These are phyloP conservation scores for Actinia tenebrosa DNA, from an alignment of 64 coral and sea anemone genomes.

Conservation along the genomic window DNA sequence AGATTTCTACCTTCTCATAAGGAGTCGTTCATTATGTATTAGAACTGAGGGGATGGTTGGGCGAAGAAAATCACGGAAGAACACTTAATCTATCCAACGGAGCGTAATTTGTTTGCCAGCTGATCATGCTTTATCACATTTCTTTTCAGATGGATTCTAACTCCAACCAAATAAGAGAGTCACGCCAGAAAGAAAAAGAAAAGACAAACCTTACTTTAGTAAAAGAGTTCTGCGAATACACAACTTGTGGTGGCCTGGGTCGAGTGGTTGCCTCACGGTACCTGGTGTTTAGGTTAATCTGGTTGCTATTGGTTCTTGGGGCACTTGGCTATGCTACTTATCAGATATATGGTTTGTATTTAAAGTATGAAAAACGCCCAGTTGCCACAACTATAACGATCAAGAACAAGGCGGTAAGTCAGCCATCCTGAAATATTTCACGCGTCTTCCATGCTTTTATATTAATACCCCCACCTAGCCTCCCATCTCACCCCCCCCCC, in stretches of 20 bases:
- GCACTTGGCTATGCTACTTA: neutral
- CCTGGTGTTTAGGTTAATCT: neutral
- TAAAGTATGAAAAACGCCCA: neutral
- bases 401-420: neutral
- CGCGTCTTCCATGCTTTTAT: no score
- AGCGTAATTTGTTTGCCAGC: no score
- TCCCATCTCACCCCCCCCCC: no score
- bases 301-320: constrained; percentile 29
- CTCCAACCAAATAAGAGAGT: neutral
- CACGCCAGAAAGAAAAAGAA: neutral
- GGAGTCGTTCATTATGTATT: no score
- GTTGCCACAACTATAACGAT: constrained; percentile 12
- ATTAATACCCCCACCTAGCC: no score
- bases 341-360: constrained; percentile 10
- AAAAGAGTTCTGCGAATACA: constrained; percentile 39
- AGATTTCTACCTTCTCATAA: no score
- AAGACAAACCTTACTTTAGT: neutral
- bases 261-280: neutral
- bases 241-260: constrained; percentile 19
- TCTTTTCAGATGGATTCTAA: neutral
- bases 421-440: no score
- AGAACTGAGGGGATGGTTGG: no score
- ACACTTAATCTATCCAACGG: no score
- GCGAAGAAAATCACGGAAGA: no score
- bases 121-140: no score